These are phyloP conservation scores for Geodia barretti DNA, from an alignment of 37 sponge, comb jelly and placozoan species.

Conservation along the genomic window DNA sequence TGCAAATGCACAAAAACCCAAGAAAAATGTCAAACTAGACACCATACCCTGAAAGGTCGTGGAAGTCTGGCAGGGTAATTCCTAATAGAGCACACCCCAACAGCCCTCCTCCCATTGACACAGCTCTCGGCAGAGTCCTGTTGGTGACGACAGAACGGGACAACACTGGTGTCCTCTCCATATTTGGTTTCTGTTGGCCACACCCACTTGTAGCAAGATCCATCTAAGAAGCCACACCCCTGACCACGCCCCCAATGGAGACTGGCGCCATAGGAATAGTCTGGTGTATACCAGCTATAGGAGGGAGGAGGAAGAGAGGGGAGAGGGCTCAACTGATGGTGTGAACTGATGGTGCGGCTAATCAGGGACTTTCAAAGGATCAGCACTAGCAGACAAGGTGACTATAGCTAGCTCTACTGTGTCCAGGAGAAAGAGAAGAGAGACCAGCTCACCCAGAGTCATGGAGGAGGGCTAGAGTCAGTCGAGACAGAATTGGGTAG, in stretches of 20 bases:
- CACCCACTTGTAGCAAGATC: conserved; percentile 63
- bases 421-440: too few species aligned
- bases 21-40: too few species aligned
- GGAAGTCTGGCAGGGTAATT: too few species aligned
- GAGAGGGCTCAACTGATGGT: too few species aligned
- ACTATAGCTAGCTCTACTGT: too few species aligned
- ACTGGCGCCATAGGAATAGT: conserved; percentile 41
- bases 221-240: conserved; percentile 73
- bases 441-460: conserved; percentile 85
- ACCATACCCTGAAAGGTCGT: too few species aligned
- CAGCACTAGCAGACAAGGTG: too few species aligned
- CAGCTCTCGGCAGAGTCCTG: conserved; percentile 1
- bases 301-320: neutral
- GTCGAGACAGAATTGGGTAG: conserved; percentile 19
- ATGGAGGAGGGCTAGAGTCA: conserved; percentile 72
- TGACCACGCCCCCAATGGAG: conserved; percentile 52
- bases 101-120: conserved; percentile 20
- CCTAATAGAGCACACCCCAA: conserved; percentile 24
- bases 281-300: conserved; percentile 69
- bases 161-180: neutral
- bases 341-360: too few species aligned
- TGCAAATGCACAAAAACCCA: too few species aligned
- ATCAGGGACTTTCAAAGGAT: too few species aligned
- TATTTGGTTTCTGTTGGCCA: neutral
- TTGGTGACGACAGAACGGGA: conserved; percentile 40